Evolutionary conservation across 2,797 vertebrate genomes (phyloP).

Genomic region (Tamandua tetradactyla): DNA sequence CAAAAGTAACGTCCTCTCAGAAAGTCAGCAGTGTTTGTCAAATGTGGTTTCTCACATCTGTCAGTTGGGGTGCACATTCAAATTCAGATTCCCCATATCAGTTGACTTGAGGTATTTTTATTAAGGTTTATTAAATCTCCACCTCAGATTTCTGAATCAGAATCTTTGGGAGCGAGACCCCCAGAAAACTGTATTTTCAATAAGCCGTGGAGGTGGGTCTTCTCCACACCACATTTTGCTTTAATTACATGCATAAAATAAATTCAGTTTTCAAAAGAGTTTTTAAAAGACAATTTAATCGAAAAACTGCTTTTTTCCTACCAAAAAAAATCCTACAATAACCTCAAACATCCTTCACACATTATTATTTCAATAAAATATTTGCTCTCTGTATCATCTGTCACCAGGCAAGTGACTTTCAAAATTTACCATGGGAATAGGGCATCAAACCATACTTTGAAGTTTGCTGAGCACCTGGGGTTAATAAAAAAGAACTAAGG

Average conservation of each 20-base stretch:
- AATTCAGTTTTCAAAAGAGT: slow-evolving; percentile 12
- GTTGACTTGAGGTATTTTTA: slow-evolving; percentile 15
- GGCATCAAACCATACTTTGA: background rate
- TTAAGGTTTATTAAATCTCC: background rate
- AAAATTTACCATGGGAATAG: background rate
- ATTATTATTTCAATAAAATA: background rate
- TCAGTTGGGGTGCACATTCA: background rate
- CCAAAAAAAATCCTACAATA: background rate
- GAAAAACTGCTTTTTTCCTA: slow-evolving; percentile 14
- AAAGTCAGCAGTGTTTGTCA: background rate
- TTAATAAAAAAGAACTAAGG: background rate
- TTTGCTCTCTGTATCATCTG: background rate
- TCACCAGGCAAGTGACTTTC: background rate
- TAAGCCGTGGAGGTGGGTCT: background rate
- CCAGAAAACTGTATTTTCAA: background rate
- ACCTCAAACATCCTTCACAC: background rate
- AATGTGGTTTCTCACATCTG: background rate
- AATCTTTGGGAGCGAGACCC: background rate
- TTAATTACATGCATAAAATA: background rate
- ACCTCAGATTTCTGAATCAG: background rate
- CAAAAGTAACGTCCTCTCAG: background rate
- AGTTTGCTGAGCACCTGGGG: background rate
- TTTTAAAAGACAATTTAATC: background rate
- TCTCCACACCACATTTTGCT: background rate
- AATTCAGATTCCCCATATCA: background rate